Conservation (phyloP, 2,113 vertebrate genomes). For the Neotragus moschatus region DNA sequence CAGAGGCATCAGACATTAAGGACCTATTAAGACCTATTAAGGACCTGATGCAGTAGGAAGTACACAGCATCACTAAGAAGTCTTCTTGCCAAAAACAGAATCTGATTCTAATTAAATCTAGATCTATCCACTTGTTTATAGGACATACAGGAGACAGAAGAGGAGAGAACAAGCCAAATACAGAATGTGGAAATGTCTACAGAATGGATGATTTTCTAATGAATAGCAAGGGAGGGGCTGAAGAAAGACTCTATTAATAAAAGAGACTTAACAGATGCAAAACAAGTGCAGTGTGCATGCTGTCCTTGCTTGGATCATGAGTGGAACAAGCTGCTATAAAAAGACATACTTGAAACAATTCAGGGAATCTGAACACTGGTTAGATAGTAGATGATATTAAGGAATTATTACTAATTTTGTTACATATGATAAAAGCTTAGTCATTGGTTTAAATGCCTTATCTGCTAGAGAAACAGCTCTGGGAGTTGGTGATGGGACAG, state of each 20-base stretch:
- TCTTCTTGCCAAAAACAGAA: constrained; percentile 14
- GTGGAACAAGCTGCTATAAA: neutral
- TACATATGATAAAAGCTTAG: neutral
- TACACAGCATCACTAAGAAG: neutral
- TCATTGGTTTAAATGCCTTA: neutral
- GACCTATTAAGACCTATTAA: neutral
- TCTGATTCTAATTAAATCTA: constrained; percentile 23
- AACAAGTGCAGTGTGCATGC: neutral
- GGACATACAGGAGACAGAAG: neutral
- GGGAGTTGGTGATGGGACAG: neutral
- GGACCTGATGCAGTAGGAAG: neutral
- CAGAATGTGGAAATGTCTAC: neutral
- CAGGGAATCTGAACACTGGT: neutral
- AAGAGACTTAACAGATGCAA: neutral
- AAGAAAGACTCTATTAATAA: neutral
- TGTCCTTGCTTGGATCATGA: neutral
- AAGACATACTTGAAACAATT: neutral
- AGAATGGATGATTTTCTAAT: neutral
- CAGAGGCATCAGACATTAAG: neutral
- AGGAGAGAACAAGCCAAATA: neutral
- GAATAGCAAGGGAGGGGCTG: neutral
- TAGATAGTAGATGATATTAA: neutral
- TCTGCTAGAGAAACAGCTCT: neutral
- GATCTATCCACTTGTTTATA: neutral
- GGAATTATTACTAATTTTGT: neutral